Percentiles rank a stretch among this genome's conserved stretches.
These are phyloP conservation scores for Phalacrocorax brasilianus DNA, from an alignment of 2,113 vertebrate species.

Conservation along the genomic window DNA sequence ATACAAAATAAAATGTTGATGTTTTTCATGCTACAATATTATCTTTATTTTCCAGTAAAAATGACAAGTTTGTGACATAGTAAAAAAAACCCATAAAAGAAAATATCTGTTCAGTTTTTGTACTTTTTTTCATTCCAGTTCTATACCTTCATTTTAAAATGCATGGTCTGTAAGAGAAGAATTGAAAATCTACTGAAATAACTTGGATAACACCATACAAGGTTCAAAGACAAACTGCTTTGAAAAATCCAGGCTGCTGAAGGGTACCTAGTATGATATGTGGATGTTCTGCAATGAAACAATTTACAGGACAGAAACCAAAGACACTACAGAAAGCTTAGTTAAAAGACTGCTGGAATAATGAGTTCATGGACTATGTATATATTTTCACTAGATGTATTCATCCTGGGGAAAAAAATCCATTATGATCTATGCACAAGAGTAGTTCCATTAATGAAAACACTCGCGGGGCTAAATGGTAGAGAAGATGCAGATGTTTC, in stretches of 20 bases:
- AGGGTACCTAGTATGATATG: neutral
- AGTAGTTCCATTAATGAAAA: neutral
- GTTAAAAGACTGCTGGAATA: neutral
- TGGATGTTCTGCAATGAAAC: neutral
- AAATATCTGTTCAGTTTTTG: neutral
- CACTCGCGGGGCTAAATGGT: neutral
- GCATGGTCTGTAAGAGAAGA: neutral
- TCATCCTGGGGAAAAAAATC: neutral
- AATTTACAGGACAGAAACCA: neutral
- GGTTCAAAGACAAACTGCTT: neutral
- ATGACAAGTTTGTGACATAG: neutral
- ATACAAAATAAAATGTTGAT: neutral
- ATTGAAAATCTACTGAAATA: neutral
- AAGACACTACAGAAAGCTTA: neutral
- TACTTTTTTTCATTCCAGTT: neutral
- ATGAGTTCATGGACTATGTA: neutral
- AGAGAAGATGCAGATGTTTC: neutral
- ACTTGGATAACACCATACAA: neutral
- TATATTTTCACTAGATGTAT: neutral
- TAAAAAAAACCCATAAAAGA: neutral
- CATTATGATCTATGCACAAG: neutral
- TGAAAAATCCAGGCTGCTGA: neutral
- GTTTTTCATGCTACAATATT: neutral
- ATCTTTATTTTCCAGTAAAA: constrained; percentile 48
- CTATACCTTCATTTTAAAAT: neutral